Base-by-base conservation (phyloP, 2,888 invertebrate genomes). In the Trissolcus japonicus region DNA sequence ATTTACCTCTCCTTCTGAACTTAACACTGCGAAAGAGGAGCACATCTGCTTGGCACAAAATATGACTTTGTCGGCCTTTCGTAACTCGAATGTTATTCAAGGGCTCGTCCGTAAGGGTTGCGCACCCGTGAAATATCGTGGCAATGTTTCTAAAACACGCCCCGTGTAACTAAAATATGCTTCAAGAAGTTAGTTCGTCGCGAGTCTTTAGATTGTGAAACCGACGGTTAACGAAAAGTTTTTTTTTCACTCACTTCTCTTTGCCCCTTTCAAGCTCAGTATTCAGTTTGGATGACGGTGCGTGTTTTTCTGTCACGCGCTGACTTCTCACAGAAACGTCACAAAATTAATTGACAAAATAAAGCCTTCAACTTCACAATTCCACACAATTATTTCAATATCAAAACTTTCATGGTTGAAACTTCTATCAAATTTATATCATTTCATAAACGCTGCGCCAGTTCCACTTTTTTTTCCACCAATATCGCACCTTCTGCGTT, bases 41-140 rank as follows among this genome's bases (percentile, higher is more conserved):
- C 61, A 51, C 60, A 40, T 53, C 55, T 29, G 14, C 40, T 48
- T 40, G 72, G 29, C 57, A 14, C 60, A 46, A 72, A 43, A 65
- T 65, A 59, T 48, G 54, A 73, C 65, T 73, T 73, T 55, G 73
- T 41, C 73, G 65, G 60, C 46, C 65, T 63, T 7, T 57, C 72
- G 59, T 65, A 72, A 72, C 63, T 41, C 63, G 65, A 57, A 72
- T 65, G 19, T 72, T 59, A 72, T 59, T 63, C 59, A 65, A 72
- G 63, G 59, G 46, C 54, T 59, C 57, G 46, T 62, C 25, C 72
- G 65, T 14, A 63, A 71, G 71, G 57, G 53, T 25, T 57, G 71
- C 63, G 48, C 46, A 62, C 60, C n/a, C 16, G 60, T 65, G 66
- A 73, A 73, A 61, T 66, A 66, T 73, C 51, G 66, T 48, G 66